Evolutionary conservation across 2,888 invertebrate species (phyloP).

Genomic region (Amitus sp.): DNA sequence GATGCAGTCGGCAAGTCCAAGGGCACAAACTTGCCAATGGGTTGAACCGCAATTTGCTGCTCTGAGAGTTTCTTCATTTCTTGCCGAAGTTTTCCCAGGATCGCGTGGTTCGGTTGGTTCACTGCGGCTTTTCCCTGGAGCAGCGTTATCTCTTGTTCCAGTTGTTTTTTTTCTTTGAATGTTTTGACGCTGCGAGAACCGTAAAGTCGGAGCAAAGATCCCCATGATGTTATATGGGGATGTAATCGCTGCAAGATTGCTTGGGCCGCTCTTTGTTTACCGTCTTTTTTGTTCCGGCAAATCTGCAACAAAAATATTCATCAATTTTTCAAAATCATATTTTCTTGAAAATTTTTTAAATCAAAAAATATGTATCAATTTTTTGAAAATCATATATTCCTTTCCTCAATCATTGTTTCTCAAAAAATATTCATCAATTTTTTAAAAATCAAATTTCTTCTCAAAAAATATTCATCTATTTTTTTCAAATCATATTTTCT

Average conservation of each 20-base stretch:
- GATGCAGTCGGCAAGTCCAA: conserved; percentile 76
- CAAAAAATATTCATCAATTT: too few species aligned
- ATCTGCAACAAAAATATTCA: conserved; percentile 54
- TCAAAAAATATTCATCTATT: too few species aligned
- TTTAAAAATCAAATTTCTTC: too few species aligned
- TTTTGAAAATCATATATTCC: too few species aligned
- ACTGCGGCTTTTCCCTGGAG: conserved; percentile 89
- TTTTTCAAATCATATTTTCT: too few species aligned
- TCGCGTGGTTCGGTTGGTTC: conserved; percentile 92
- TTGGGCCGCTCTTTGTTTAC: conserved; percentile 96
- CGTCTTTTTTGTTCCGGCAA: conserved; percentile 96
- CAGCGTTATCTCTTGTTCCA: conserved; percentile 92
- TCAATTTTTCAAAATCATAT: too few species aligned
- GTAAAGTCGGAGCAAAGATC: conserved; percentile 91
- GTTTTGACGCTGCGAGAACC: conserved; percentile 91
- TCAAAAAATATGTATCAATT: not conserved
- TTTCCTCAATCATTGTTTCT: too few species aligned
- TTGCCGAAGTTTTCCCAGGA: conserved; percentile 82
- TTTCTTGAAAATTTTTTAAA: not conserved
- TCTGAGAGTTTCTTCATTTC: conserved; percentile 84
- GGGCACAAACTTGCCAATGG: conserved; percentile 72
- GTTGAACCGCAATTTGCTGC: conserved; percentile 68
- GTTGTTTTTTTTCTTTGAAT: conserved; percentile 90
- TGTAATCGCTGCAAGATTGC: conserved; percentile 90
- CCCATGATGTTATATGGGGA: conserved; percentile 95